Evolutionary conservation across 2,113 vertebrate genomes (phyloP).

Genomic region (Strix aluco): DNA sequence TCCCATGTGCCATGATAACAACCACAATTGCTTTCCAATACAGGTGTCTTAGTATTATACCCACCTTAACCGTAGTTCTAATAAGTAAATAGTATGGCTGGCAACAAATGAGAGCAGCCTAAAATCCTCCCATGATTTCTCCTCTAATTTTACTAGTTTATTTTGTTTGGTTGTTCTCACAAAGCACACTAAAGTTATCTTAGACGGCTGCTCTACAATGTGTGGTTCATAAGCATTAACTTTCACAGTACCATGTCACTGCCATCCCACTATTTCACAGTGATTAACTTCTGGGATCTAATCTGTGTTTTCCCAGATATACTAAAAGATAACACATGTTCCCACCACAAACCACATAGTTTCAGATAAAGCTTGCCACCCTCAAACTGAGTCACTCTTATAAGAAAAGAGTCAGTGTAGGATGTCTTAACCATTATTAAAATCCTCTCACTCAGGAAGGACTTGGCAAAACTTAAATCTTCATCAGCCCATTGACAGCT

Average conservation of each 20-base stretch:
- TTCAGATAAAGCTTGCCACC: not conserved
- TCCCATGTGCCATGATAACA: not conserved
- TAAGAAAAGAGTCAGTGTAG: not conserved
- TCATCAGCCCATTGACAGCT: not conserved
- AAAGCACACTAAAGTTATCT: not conserved
- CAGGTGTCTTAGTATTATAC: not conserved
- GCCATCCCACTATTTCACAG: not conserved
- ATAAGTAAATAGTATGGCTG: not conserved
- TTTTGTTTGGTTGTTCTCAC: not conserved
- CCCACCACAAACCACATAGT: not conserved
- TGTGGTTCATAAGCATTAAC: not conserved
- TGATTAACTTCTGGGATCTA: not conserved
- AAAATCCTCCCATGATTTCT: not conserved
- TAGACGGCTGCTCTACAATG: not conserved
- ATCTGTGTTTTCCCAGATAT: not conserved
- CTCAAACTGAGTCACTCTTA: not conserved
- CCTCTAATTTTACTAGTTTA: not conserved
- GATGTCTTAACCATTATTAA: not conserved
- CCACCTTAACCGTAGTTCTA: not conserved
- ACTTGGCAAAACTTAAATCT: not conserved
- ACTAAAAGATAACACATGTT: not conserved
- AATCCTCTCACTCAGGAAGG: not conserved
- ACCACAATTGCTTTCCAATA: not conserved
- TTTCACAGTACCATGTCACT: not conserved
- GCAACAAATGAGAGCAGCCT: not conserved